Evolutionary conservation across 2,888 invertebrate species (phyloP), one percentile per base, ranked within the genome.

Genomic region (Fragum fragum): DNA sequence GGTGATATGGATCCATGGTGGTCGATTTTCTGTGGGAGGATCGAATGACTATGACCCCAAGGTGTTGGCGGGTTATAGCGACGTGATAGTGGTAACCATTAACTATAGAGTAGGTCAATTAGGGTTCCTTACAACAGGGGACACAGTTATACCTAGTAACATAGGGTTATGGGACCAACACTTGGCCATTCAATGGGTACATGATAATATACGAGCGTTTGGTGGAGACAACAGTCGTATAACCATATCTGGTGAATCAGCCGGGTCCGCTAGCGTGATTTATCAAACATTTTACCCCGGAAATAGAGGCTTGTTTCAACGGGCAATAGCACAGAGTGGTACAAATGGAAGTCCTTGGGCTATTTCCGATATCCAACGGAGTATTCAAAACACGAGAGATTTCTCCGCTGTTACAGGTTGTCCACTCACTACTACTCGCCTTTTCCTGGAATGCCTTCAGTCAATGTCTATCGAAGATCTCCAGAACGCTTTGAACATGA

Each of bases 1-100:
- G 21, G 42, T 68, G 68, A 42, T 68, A 9, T 68, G 68, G 68
- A 68, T 68, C 16, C 68, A 68, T 42, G 68, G 68, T 6, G 68
- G 68, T 5, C 42, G 68, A 14, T 68, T 68, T 68, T 11, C 23
- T 18, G 14, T 23, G 9, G 68, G 68, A 3, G 26, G 14, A 18
- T 39, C 68, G 2, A 26, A 68, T 23, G 6, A 11, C 26, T 42
- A 42, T 23, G 68, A 68, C 23, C 23, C 42, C 0, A 26, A 26
- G 18, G 39, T 14, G 1, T 18, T 68, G 11, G 21, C 21, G 16
- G 14, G 11, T 11, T 9, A 42, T 1, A 42, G 68, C 26, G 68
- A 68, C 47, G 68, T 68, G 26, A 68, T 68, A 5, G 68, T 68
- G 14, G 47, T 68, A 1, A 68, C 68, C 23, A 42, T 68, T 16